Evolutionary conservation across 2,888 invertebrate species (phyloP), one percentile per base, ranked within the genome.

Genomic region (Agriotes lineatus): DNA sequence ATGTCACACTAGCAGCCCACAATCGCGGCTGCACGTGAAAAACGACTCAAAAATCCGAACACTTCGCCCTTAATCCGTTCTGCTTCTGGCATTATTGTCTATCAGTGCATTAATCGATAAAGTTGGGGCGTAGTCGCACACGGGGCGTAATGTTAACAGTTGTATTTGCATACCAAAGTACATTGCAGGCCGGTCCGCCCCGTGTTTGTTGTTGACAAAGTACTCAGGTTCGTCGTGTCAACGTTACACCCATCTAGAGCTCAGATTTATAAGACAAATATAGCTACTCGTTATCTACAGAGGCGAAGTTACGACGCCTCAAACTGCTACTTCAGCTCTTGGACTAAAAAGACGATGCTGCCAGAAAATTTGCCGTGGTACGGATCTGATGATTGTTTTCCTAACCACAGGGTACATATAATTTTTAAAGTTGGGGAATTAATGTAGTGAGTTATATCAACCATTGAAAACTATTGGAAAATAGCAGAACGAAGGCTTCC

Each of bases 101-200:
- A 69, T 69, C 65, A 61, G 61, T 66, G 74, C 74, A 78, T 77
- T 76, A 77, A 79, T 78, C 78, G 77, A 79, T 79, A 76, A 71
- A 77, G 75, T 71, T 72, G 64, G 79, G 78, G 78, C 78, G 79
- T 78, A 78, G 75, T 71, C 67, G 70, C 70, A 62, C 70, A 66
- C 69, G 63, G 74, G 76, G 71, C 74, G 74, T 75, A 76, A 76
- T 79, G 79, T 80, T 80, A 79, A 79, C 79, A 79, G 76, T 73
- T 78, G 75, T 80, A 80, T 80, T 80, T 80, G 80, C 80, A 80
- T 80, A 78, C 75, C 74, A 76, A 74, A 78, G 79, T 79, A 79
- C 76, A 77, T 73, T 71, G 75, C 72, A 75, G 72, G 72, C 69
- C 72, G 75, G 73, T 70, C 75, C 78, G 77, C 78, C 77, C 77